Evolutionary conservation across 2,797 vertebrate species (phyloP).

Genomic region (Lagorchestes hirsutus): DNA sequence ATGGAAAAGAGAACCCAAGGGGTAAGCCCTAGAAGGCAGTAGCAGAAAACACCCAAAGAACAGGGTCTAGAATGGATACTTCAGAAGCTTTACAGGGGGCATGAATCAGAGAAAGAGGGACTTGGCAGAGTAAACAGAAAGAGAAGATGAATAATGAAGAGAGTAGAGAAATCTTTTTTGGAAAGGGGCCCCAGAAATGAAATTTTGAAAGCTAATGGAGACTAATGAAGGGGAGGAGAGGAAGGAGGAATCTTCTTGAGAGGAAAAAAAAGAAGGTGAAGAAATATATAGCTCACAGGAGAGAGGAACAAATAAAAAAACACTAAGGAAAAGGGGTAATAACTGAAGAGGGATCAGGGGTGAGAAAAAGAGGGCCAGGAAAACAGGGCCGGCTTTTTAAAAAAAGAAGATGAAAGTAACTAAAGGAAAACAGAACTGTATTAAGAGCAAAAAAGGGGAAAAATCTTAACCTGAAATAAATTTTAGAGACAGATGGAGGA

Average conservation of each 20-base stretch:
- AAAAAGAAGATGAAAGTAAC: background rate
- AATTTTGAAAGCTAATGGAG: background rate
- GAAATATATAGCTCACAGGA: background rate
- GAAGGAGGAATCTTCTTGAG: background rate
- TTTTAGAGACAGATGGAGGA: background rate
- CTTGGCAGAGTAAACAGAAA: background rate
- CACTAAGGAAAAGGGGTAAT: background rate
- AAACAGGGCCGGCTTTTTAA: background rate
- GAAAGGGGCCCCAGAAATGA: background rate
- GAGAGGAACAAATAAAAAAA: background rate
- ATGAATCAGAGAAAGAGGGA: background rate
- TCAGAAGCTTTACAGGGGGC: background rate
- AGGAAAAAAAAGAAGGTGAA: background rate
- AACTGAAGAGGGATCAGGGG: background rate
- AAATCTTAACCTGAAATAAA: background rate
- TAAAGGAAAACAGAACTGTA: background rate
- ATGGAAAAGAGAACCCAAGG: too few relatives aligned
- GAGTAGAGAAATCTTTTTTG: background rate
- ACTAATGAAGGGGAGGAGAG: background rate
- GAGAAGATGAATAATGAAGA: background rate
- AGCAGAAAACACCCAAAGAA: too few relatives aligned
- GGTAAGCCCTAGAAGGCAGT: background rate
- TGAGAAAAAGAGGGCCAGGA: background rate
- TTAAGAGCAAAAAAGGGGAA: background rate
- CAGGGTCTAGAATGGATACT: background rate